Evolutionary conservation across 2,113 vertebrate species (phyloP).

Genomic region (Cyanoliseus patagonus): DNA sequence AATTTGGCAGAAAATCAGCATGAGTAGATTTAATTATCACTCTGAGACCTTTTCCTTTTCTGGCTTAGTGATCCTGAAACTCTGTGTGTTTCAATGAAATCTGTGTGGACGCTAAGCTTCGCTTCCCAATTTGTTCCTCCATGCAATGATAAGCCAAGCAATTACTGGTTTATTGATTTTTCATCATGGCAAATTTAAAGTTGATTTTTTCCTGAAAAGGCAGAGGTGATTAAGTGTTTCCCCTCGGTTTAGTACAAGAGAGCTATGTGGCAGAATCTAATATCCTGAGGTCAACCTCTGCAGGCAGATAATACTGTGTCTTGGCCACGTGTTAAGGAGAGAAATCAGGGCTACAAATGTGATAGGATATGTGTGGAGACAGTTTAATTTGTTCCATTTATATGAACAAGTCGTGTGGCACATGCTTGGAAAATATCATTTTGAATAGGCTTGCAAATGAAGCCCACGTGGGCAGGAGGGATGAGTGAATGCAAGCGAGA

Average conservation of each 20-base stretch:
- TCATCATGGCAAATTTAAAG: constrained; percentile 94
- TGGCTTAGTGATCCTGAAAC: constrained; percentile 79
- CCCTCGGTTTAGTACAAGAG: constrained; percentile 75
- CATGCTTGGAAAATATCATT: constrained; percentile 77
- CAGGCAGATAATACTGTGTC: constrained; percentile 87
- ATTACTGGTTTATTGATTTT: constrained; percentile 99
- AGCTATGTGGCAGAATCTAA: constrained; percentile 84
- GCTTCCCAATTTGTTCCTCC: constrained; percentile 87
- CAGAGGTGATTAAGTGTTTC: constrained; percentile 82
- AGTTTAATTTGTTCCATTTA: constrained; percentile 87
- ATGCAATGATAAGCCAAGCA: constrained; percentile 92
- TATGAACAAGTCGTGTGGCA: constrained; percentile 81
- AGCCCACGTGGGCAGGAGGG: constrained; percentile 65
- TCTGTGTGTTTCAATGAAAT: constrained; percentile 68
- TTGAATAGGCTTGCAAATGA: constrained; percentile 66
- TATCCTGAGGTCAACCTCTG: constrained; percentile 86
- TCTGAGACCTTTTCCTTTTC: constrained; percentile 86
- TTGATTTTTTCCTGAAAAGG: constrained; percentile 86
- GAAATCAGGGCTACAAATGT: constrained; percentile 79
- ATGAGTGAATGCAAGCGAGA: background rate
- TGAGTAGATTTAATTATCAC: constrained; percentile 99
- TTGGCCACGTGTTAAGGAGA: constrained; percentile 78
- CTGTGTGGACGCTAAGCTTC: constrained; percentile 79
- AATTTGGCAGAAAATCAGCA: constrained; percentile 99
- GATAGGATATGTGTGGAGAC: constrained; percentile 81